phyloP scores from a whole-genome alignment of 2,797 vertebrate species.

The Rhinogobio ventralis region DNA sequence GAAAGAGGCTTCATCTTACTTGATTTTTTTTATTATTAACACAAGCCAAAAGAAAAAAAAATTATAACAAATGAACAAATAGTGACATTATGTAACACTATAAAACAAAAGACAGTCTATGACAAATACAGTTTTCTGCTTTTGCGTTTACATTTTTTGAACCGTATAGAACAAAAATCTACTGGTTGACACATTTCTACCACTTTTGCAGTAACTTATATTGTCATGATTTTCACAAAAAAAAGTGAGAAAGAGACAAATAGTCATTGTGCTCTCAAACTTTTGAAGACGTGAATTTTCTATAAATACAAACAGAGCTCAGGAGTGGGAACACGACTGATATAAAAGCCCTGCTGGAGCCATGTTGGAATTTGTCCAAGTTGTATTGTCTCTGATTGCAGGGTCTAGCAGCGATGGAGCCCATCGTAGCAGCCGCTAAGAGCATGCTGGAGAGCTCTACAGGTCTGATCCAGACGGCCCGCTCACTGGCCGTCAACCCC shows the following conservation, averaged over 20 bases:
- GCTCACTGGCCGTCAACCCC: slow-evolving; percentile 95
- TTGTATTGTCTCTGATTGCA: slow-evolving; percentile 58
- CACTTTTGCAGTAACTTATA: background rate
- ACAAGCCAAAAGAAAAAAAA: background rate
- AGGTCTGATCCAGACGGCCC: slow-evolving; percentile 94
- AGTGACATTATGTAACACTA: background rate
- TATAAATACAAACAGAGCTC: background rate
- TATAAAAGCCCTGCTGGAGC: background rate
- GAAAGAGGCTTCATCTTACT: background rate
- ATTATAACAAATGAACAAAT: background rate
- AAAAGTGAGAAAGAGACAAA: background rate
- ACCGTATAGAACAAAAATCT: background rate
- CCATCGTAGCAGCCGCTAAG: slow-evolving; percentile 91
- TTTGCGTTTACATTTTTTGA: background rate
- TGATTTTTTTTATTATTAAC: background rate
- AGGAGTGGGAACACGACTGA: background rate
- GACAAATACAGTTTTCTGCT: background rate
- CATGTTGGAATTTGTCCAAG: background rate
- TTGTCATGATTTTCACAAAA: background rate
- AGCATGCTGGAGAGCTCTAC: slow-evolving; percentile 96
- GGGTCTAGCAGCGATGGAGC: slow-evolving; percentile 95
- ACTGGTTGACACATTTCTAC: background rate
- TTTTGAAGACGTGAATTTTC: background rate
- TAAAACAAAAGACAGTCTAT: background rate
- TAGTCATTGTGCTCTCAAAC: background rate